A percentile compares a stretch with the other conserved stretches of the same genome.
These are phyloP conservation scores for Chrysotoxum bicinctum DNA, from an alignment of 2,888 invertebrate genomes.

Conservation along the genomic window DNA sequence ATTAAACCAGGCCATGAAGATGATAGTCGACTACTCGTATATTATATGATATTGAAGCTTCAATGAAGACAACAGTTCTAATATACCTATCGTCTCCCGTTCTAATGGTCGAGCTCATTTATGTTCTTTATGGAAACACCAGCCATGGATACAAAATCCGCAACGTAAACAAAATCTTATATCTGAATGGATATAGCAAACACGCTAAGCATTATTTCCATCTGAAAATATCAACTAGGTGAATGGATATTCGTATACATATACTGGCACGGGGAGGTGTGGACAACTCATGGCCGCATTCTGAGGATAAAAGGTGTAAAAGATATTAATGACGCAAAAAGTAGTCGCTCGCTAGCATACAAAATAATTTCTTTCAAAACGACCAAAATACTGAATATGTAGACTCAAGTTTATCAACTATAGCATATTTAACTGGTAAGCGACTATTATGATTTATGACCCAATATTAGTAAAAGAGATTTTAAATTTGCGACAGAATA, in stretches of 20 bases:
- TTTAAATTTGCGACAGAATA: too few relatives aligned
- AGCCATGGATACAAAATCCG: conserved; percentile 29
- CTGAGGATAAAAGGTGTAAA: not conserved
- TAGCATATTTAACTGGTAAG: too few relatives aligned
- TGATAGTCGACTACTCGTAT: conserved; percentile 3
- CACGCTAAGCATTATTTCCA: conserved; percentile 23
- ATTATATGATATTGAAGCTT: not conserved
- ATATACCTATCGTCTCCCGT: not conserved
- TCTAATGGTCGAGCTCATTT: conserved; percentile 1
- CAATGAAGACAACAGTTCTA: conserved; percentile 18
- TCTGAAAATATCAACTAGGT: not conserved
- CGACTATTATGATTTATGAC: too few relatives aligned
- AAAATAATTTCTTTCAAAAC: too few relatives aligned
- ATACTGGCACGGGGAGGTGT: not conserved
- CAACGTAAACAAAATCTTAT: conserved; percentile 56
- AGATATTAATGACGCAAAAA: not conserved
- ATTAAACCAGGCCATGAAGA: conserved; percentile 66
- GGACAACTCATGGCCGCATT: not conserved
- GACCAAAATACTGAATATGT: too few relatives aligned
- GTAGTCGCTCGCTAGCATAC: too few relatives aligned
- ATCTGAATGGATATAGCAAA: conserved; percentile 44
- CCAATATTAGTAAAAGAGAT: too few relatives aligned
- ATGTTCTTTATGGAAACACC: conserved; percentile 14
- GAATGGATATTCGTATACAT: too few relatives aligned
- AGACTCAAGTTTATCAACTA: too few relatives aligned